Conservation (phyloP, 2,888 invertebrate species). For the Lycaena phlaeas region DNA sequence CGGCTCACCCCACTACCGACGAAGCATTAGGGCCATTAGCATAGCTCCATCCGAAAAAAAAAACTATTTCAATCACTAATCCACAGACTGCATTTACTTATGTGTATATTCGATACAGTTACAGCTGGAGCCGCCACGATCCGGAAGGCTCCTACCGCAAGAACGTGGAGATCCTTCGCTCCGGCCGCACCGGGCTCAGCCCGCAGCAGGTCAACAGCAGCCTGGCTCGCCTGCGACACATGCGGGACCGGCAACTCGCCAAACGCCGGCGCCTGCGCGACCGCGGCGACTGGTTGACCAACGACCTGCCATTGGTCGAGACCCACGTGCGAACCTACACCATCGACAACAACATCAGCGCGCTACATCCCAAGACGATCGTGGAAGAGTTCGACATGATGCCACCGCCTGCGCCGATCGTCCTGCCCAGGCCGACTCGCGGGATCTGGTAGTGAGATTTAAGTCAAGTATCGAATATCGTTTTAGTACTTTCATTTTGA, state of each 20-base stretch:
- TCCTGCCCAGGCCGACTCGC: conserved; percentile 29
- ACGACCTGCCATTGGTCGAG: conserved; percentile 50
- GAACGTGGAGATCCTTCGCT: conserved; percentile 53
- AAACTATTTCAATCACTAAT: too few relatives aligned
- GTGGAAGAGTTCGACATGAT: conserved; percentile 69
- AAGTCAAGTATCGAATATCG: conserved; percentile 7
- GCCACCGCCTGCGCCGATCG: conserved; percentile 37
- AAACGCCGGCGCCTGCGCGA: conserved; percentile 38
- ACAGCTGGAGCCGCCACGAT: conserved; percentile 60
- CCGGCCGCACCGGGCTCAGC: conserved; percentile 53
- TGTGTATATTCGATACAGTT: conserved; percentile 30
- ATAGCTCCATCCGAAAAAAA: too few relatives aligned
- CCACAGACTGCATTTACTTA: too few relatives aligned
- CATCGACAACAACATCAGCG: conserved; percentile 65
- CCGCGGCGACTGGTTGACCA: conserved; percentile 48
- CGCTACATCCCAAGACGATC: conserved; percentile 72
- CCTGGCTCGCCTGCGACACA: conserved; percentile 47
- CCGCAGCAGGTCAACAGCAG: conserved; percentile 52
- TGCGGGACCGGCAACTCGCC: conserved; percentile 56
- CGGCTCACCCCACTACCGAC: too few relatives aligned
- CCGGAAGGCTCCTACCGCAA: conserved; percentile 57
- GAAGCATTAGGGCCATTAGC: too few relatives aligned
- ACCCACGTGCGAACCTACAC: conserved; percentile 70
- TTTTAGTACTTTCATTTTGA: too few relatives aligned
- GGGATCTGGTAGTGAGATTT: conserved; percentile 25